Percentiles rank a stretch among this genome's conserved stretches.
Evolutionary conservation across 2,888 invertebrate genomes (phyloP).

Genomic region (Hydrotaea diabolus): DNA sequence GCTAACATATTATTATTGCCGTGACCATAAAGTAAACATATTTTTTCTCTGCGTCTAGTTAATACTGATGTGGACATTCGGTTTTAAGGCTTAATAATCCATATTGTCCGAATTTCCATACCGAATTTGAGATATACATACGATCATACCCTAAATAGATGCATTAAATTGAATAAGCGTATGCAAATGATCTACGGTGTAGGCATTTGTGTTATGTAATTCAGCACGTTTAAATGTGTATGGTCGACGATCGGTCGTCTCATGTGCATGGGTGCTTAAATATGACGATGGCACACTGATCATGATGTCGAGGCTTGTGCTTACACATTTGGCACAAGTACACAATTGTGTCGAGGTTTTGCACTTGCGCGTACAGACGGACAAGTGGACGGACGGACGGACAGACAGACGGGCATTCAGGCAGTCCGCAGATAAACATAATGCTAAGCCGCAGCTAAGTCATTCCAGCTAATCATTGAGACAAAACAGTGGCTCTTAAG

Average conservation of each 20-base stretch:
- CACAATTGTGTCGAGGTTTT: constrained; percentile 57
- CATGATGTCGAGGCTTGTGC: constrained; percentile 45
- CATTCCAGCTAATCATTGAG: constrained; percentile 67
- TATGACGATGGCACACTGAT: constrained; percentile 35
- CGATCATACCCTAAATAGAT: no score
- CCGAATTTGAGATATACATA: no score
- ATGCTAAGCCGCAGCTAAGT: constrained; percentile 41
- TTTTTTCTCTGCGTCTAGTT: no score
- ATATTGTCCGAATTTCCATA: no score
- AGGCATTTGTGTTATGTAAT: constrained; percentile 56
- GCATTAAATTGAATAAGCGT: background rate
- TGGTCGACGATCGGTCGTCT: constrained; percentile 31
- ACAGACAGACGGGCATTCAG: no score
- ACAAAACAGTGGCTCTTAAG: constrained; percentile 58
- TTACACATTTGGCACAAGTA: constrained; percentile 58
- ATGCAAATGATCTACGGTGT: background rate
- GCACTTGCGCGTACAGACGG: constrained; percentile 53
- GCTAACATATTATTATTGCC: no score
- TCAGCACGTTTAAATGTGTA: constrained; percentile 51
- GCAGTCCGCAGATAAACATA: background rate
- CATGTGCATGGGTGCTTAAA: constrained; percentile 38
- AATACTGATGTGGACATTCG: no score
- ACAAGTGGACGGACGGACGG: constrained; percentile 17
- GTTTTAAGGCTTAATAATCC: no score
- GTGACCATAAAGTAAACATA: no score